Evolutionary conservation across 2,888 invertebrate genomes (phyloP).

Genomic region (Nebria brevicollis): DNA sequence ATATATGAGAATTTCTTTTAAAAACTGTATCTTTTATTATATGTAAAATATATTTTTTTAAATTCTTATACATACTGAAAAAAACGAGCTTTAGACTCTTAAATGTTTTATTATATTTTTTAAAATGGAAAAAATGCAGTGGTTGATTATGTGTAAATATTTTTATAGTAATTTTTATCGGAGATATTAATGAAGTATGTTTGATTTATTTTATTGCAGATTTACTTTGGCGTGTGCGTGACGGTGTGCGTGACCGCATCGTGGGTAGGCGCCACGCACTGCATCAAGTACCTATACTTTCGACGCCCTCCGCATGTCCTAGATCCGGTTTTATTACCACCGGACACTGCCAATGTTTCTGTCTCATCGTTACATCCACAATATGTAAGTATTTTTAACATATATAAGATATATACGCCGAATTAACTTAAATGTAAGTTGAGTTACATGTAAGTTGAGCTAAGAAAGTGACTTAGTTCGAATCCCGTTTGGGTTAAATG

Average conservation of each 20-base stretch:
- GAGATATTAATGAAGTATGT: conserved; percentile 2
- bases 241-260: conserved; percentile 87
- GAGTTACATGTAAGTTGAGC: too few species aligned
- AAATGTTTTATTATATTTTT: too few species aligned
- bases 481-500: too few species aligned
- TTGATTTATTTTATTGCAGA: conserved; percentile 66
- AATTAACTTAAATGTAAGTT: too few species aligned
- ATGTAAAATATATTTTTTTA: too few species aligned
- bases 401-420: not conserved
- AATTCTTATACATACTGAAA: too few species aligned
- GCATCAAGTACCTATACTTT: conserved; percentile 86
- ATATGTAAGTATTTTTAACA: conserved; percentile 60
- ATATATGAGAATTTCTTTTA: too few species aligned
- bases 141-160: not conserved
- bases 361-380: conserved; percentile 61
- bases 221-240: conserved; percentile 89
- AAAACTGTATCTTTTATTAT: too few species aligned
- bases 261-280: conserved; percentile 94
- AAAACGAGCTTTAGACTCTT: too few species aligned
- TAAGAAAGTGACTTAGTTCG: too few species aligned
- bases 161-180: not conserved
- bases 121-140: too few species aligned
- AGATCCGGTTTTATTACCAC: conserved; percentile 58
- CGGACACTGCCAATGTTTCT: conserved; percentile 61
- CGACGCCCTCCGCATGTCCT: conserved; percentile 64